These are phyloP conservation scores for Apis cerana DNA, from an alignment of 1,140 invertebrate species.

Conservation along the genomic window DNA sequence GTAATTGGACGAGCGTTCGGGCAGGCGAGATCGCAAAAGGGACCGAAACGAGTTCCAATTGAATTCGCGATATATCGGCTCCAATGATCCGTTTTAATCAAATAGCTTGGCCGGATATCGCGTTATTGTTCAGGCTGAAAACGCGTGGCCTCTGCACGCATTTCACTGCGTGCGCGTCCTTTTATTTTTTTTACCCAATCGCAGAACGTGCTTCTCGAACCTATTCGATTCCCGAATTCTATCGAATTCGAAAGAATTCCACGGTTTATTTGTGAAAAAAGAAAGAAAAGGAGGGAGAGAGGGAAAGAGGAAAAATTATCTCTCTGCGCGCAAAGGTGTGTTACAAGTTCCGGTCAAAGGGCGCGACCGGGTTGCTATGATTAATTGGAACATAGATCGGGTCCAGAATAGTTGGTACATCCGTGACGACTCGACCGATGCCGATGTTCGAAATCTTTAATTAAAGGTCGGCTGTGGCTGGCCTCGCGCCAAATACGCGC, in stretches of 20 bases:
- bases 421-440: slow-evolving; percentile 7
- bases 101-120: slow-evolving; percentile 8
- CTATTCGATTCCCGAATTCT: not conserved
- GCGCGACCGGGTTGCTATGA: not conserved
- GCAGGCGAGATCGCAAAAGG: slow-evolving; percentile 16
- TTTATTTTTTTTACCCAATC: not conserved
- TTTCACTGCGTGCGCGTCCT: not conserved
- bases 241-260: not conserved
- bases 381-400: not conserved
- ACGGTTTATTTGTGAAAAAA: slow-evolving; percentile 4
- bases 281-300: not conserved
- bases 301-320: not conserved
- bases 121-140: slow-evolving; percentile 26
- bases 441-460: slow-evolving; percentile 36
- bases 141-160: slow-evolving; percentile 2
- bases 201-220: slow-evolving; percentile 1
- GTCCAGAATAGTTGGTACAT: slow-evolving; percentile 1
- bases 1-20: slow-evolving; percentile 41
- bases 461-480: slow-evolving; percentile 19
- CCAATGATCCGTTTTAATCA: slow-evolving; percentile 27
- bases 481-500: slow-evolving; percentile 13
- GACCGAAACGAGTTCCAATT: slow-evolving; percentile 34
- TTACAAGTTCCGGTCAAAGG: not conserved
- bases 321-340: too few species aligned
- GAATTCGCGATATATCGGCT: slow-evolving; percentile 40